Evolutionary conservation across 2,113 vertebrate genomes (phyloP).

Genomic region (Chloropsis cyanopogon): DNA sequence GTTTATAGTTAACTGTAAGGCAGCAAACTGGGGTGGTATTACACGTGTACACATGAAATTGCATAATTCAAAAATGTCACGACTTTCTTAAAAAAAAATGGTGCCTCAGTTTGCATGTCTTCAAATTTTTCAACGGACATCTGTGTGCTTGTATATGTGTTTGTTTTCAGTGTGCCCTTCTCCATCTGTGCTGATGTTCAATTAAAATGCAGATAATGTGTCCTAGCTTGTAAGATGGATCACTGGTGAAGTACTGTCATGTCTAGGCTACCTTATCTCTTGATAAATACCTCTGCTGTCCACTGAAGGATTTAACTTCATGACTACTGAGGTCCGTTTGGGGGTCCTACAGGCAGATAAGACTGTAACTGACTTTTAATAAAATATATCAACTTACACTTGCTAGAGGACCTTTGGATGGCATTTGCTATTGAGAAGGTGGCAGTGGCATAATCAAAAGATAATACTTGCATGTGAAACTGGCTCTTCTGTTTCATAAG

Average conservation of each 20-base stretch:
- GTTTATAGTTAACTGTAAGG: background rate
- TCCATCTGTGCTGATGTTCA: background rate
- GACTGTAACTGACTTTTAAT: background rate
- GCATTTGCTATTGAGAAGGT: conserved; percentile 11
- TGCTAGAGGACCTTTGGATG: background rate
- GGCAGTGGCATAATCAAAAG: background rate
- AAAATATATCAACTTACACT: conserved; percentile 3
- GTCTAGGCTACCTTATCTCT: conserved; percentile 38
- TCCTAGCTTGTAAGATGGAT: conserved; percentile 42
- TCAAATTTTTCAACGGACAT: background rate
- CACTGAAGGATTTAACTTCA: conserved; percentile 43
- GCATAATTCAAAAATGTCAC: background rate
- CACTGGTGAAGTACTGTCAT: conserved; percentile 21
- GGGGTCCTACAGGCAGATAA: conserved; percentile 23
- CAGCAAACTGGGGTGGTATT: background rate
- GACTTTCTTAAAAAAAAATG: background rate
- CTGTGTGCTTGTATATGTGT: background rate
- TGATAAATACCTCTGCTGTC: conserved; percentile 42
- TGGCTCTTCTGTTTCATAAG: background rate
- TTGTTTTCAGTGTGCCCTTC: background rate
- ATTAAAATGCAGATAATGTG: conserved; percentile 60
- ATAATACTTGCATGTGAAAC: background rate
- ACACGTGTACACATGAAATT: background rate
- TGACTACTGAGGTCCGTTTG: background rate
- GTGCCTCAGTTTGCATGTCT: background rate